Evolutionary conservation across 2,888 invertebrate genomes (phyloP), one percentile per base, ranked within the genome.

Genomic region (Heliconius aoede): DNA sequence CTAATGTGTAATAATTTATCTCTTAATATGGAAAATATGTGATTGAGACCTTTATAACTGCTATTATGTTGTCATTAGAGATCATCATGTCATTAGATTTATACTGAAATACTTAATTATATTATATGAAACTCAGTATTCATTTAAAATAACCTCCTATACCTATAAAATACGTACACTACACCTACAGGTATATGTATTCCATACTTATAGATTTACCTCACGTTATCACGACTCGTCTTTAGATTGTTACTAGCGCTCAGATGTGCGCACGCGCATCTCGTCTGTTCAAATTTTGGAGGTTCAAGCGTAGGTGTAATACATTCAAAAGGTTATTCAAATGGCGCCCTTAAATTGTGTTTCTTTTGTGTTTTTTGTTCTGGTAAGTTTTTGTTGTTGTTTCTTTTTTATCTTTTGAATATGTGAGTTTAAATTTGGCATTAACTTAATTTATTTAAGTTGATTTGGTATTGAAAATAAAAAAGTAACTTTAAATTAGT

Each of bases 241-340:
- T 51, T 21, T 15, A 18, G 21, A 11, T 4, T 1, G 46, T 40
- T 73, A 81, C 78, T 84, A 67, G 84, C 83, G 68, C 46, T 73
- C 83, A 79, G 84, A 92, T 92, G 92, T 92, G 93, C 92, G 90
- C 84, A 72, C 84, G 91, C 86, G 89, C 83, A 73, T 80, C 86
- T 58, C 88, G 89, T 76, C 80, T 91, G 40, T 90, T 84, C 81
- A 83, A 86, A 32, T 81, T 92, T 62, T 91, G 89, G 88, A 83
- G 88, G 46, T 79, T 91, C 73, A 83, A 85, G 76, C 85, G 90
- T 62, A 86, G 86, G 76, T 86, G 85, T 65, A 74, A 81, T 28
- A 80, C 72, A 40, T 72, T 80, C 36, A 55, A 83, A 77, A 85
- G 82, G 74, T 81, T 89, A 68, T 85, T 90, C 62, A 79, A 82